Evolutionary conservation across 2,113 vertebrate species (phyloP), one percentile per base, ranked within the genome.

Genomic region (Hypanus sabinus): DNA sequence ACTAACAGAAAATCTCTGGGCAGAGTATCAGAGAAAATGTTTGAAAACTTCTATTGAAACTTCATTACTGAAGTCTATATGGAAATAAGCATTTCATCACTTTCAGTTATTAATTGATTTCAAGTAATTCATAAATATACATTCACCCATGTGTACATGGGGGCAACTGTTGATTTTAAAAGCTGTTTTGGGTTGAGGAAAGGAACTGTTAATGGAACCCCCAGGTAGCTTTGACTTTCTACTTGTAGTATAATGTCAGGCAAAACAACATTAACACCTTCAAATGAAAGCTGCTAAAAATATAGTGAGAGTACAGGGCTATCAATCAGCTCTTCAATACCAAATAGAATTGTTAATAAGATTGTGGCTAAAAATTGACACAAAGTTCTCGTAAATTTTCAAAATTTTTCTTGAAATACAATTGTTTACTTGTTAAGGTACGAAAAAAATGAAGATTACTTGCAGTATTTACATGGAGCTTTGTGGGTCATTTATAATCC

Each of bases 231-330:
- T 68, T 68, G 65, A 68, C 65, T 79, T 80, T 33, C 77, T n/a
- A 79, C 6, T 33, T 33, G n/a, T 79, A 79, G 27, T 79, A 9
- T 33, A 9, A 20, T 27, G 55, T 27, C 85, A n/a, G 65, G 33
- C 85, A 30, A 30, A 20, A 1, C 18, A 33, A 16, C 36, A 91
- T 33, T 70, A 60, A 68, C 62, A 91, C 5, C 30, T 6, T 91
- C 87, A 91, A 68, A 65, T 68, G 33, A n/a, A 16, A 91, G 65
- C 24, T 60, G 62, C 65, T 88, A 88, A 88, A 88, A 88, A 57
- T 62, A 88, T 12, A 88, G 62, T 16, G 30, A 65, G 6, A 33
- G 65, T 20, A 68, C 11, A 62, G 60, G 85, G 12, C 3, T 12
- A 16, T 27, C 60, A 36, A 36, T 36, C 87, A 90, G n/a, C 87